These are phyloP conservation scores for Zophobas morio DNA, from an alignment of 1,140 invertebrate genomes.

Conservation along the genomic window DNA sequence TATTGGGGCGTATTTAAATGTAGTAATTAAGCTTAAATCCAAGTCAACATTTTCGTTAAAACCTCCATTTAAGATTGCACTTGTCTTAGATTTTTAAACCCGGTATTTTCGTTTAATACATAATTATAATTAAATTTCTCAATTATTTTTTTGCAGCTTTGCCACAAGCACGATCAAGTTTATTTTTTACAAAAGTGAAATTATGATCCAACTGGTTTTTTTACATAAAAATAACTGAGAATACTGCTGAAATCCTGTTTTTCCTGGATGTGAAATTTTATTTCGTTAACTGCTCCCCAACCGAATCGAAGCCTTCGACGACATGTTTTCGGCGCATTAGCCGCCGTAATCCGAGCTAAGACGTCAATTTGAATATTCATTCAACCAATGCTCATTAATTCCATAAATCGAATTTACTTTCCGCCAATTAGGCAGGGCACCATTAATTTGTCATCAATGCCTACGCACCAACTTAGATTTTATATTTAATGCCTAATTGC, in stretches of 20 bases:
- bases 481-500: constrained; percentile 13
- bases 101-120: too few relatives aligned
- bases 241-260: neutral
- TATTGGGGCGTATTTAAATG: too few relatives aligned
- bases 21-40: too few relatives aligned
- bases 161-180: too few relatives aligned
- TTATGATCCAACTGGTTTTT: neutral
- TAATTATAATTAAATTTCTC: too few relatives aligned
- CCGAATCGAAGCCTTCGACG: neutral
- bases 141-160: too few relatives aligned
- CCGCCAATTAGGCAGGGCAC: constrained; percentile 9
- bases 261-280: too few relatives aligned
- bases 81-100: too few relatives aligned
- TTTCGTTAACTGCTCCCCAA: neutral
- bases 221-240: neutral
- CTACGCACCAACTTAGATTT: neutral
- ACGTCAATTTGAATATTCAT: constrained; percentile 31
- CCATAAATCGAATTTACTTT: constrained; percentile 32
- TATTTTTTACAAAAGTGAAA: too few relatives aligned
- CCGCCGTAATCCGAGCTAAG: constrained; percentile 9
- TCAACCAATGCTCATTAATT: constrained; percentile 35
- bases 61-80: too few relatives aligned
- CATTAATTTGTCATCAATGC: constrained; percentile 16
- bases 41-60: too few relatives aligned
- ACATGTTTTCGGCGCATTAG: constrained; percentile 6